Evolutionary conservation across 2,888 invertebrate genomes (phyloP), one percentile per base, ranked within the genome.

Genomic region (Beris chalybata): DNA sequence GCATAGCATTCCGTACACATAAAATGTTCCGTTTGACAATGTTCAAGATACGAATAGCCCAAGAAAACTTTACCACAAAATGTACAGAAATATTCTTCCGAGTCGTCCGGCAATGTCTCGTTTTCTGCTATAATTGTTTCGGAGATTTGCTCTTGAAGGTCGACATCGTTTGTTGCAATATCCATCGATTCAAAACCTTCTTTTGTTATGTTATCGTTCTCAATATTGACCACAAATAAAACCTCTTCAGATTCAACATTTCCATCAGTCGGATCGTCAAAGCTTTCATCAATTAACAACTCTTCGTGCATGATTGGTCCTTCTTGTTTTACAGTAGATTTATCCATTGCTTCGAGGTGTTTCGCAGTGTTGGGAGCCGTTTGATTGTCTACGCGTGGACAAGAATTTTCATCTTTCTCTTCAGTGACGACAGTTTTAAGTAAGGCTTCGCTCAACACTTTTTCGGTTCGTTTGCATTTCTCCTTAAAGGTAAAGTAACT

Each of bases 401-500:
- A 4, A 30, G 9, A 48, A 30, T 29, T n/a, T 47, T 44, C 44
- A n/a, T 44, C 11, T 44, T 44, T n/a, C 38, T 7, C 15, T 13
- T 50, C 7, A 66, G 31, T 22, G 22, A 22, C 22, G 22, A 22
- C 22, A 22, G 9, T 5, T 47, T 54, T 64, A 5, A 52, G 64
- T 11, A 64, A 5, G 4, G 13, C 44, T 54, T 54, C 64, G 12
- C 44, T 12, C 3, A 64, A 44, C 12, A 66, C 48, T 53, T 68
- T 43, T 44, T 70, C 67, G 0, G 66, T 65, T 13, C 68, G 64
- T 38, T 67, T 69, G 1, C 64, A 67, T 55, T 67, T 70, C 54
- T 66, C 56, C 58, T 70, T 70, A 30, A 70, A 70, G 5, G 64
- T 55, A 47, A 69, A 69, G 32, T 64, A 70, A 47, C 58, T 66